These are phyloP conservation scores for Hyposmocoma kahamanoa DNA, from an alignment of 1,140 invertebrate species.

Conservation along the genomic window DNA sequence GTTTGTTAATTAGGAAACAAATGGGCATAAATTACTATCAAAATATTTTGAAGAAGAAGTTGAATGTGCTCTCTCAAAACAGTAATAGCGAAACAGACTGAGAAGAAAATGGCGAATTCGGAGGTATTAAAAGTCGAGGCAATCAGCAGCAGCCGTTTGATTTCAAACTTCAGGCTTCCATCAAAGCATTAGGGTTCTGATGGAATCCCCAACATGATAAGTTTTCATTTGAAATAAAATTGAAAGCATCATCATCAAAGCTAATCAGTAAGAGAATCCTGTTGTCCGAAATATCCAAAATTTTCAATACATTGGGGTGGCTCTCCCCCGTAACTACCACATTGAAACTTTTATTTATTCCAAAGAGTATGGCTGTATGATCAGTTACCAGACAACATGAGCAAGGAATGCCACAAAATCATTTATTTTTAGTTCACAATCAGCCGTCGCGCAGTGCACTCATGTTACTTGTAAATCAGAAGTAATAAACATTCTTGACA, in stretches of 20 bases:
- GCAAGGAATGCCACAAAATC: constrained; percentile 1
- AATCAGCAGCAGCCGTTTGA: neutral
- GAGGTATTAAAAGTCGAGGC: neutral
- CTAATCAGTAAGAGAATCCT: constrained; percentile 15
- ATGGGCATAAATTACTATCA: no score
- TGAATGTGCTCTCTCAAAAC: no score
- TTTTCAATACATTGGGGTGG: constrained; percentile 38
- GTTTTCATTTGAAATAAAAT: neutral
- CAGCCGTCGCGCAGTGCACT: no score
- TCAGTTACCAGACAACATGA: constrained; percentile 18
- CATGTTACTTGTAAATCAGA: no score
- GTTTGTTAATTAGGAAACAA: no score
- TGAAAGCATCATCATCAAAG: neutral
- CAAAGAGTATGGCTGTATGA: constrained; percentile 48
- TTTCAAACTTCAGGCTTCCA: constrained; percentile 2
- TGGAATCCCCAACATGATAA: neutral
- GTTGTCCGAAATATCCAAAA: constrained; percentile 23
- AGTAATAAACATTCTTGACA: no score
- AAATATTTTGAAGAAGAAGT: no score
- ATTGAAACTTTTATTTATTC: constrained; percentile 44
- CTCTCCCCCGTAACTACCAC: constrained; percentile 32
- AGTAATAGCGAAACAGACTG: no score
- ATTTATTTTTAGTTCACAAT: no score
- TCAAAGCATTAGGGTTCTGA: neutral
- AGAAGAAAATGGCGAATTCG: no score